Evolutionary conservation across 1,140 invertebrate species (phyloP).

Genomic region (Drosophila setifemur): DNA sequence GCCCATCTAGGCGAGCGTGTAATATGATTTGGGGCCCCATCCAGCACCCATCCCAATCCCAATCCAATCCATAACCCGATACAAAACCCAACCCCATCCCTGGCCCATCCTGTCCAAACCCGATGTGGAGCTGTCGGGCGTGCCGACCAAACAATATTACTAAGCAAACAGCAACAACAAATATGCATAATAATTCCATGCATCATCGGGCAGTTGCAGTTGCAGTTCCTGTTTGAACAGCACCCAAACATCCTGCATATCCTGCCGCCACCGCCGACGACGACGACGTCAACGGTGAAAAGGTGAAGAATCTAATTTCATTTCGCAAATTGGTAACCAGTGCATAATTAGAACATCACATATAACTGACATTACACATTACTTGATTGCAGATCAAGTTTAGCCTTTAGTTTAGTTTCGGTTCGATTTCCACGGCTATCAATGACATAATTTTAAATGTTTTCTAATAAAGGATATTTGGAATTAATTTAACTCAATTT

Average conservation of each 20-base stretch:
- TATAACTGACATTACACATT: neutral
- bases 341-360: constrained; percentile 3
- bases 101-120: neutral
- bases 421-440: no score
- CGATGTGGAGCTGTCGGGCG: neutral
- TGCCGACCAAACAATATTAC: constrained; percentile 29
- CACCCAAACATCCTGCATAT: neutral
- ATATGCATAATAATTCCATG: constrained; percentile 73
- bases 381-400: neutral
- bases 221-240: constrained; percentile 21
- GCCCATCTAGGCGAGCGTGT: neutral
- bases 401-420: neutral
- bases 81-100: neutral
- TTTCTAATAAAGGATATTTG: no score
- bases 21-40: constrained; percentile 54
- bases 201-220: constrained; percentile 49
- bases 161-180: constrained; percentile 66
- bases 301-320: constrained; percentile 29
- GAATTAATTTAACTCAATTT: no score
- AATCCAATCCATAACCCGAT: no score
- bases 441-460: no score
- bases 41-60: neutral
- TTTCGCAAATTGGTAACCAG: constrained; percentile 13
- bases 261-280: constrained; percentile 8
- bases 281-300: neutral